Evolutionary conservation across 2,888 invertebrate genomes (phyloP), one percentile per base, ranked within the genome.

Genomic region (Actias luna): DNA sequence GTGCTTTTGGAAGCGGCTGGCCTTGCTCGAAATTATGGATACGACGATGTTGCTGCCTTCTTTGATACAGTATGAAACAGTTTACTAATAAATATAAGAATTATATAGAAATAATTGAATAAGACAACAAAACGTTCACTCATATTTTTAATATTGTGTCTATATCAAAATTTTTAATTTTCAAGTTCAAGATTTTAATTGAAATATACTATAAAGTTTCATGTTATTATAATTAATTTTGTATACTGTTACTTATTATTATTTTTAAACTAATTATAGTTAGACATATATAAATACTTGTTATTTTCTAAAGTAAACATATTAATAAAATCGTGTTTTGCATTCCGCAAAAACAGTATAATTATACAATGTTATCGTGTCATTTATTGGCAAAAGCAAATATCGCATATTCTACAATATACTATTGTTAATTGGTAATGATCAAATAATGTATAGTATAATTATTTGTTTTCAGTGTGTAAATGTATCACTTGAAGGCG

Each of bases 401-500:
- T 50, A 50, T 22, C 46, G 14, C 25, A 50, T 50, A 1, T 10
- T 50, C 22, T 50, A 50, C 0, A 50, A 50, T 4, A 50, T 25
- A 50, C 5, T 33, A 42, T 3, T 22, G 22, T 46, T 46, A 5
- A 2, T 46, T 2, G 22, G 8, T 22, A 46, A 22, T 46, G 8
- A 7, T 22, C 8, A 50, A 50, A 50, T 25, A 50, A 50, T 12
- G 12, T 25, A 25, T 50, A 50, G 52, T 64, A 59, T 63, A 63
- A 29, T 29, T n/a, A 46, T 10, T 42, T 2, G n/a, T 18, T 63
- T 22, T 5, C 64, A 92, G 92, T 90, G 90, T 66, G 89, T 89
- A 1, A 84, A 85, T 65, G 79, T 92, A 12, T 87, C 88, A 0
- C 69, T 84, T 63, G 91, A 91, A 70, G 89, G 91, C 1, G 92